A percentile compares a stretch with the other conserved stretches of the same genome.
Evolutionary conservation across 2,888 invertebrate species (phyloP).

Genomic region (Sceliomorpha sp.): DNA sequence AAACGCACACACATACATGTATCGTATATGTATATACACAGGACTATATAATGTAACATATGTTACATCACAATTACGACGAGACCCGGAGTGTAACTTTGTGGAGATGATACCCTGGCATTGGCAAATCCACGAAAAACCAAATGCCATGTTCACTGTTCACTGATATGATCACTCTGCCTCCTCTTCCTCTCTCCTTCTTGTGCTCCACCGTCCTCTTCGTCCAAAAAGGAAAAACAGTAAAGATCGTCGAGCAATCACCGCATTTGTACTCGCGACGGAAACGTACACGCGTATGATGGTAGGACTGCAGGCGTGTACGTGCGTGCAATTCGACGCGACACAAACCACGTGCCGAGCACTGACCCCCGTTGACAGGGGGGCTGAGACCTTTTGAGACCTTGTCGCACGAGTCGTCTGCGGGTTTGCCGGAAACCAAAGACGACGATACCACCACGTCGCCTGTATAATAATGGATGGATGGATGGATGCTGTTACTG

Average conservation of each 20-base stretch:
- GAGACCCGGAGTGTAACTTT: slow-evolving; percentile 49
- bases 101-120: slow-evolving; percentile 53
- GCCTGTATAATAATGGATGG: slow-evolving; percentile 14
- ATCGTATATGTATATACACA: slow-evolving; percentile 36
- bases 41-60: slow-evolving; percentile 42
- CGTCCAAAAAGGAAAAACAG: background rate
- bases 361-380: slow-evolving; percentile 10
- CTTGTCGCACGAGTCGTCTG: slow-evolving; percentile 1
- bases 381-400: too few relatives aligned
- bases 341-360: slow-evolving; percentile 16
- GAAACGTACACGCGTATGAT: slow-evolving; percentile 5
- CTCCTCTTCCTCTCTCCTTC: slow-evolving; percentile 27
- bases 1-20: slow-evolving; percentile 30
- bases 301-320: slow-evolving; percentile 6
- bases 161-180: slow-evolving; percentile 56
- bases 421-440: slow-evolving; percentile 13
- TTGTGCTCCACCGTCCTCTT: slow-evolving; percentile 7
- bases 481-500: slow-evolving; percentile 16
- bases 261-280: slow-evolving; percentile 14
- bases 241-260: slow-evolving; percentile 9
- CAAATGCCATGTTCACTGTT: slow-evolving; percentile 48
- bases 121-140: slow-evolving; percentile 42
- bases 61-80: slow-evolving; percentile 50
- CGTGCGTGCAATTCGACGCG: slow-evolving; percentile 6
- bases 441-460: slow-evolving; percentile 6